Evolutionary conservation across 1,140 invertebrate species (phyloP), one percentile per base, ranked within the genome.

Genomic region (Lasaia peninsularis): DNA sequence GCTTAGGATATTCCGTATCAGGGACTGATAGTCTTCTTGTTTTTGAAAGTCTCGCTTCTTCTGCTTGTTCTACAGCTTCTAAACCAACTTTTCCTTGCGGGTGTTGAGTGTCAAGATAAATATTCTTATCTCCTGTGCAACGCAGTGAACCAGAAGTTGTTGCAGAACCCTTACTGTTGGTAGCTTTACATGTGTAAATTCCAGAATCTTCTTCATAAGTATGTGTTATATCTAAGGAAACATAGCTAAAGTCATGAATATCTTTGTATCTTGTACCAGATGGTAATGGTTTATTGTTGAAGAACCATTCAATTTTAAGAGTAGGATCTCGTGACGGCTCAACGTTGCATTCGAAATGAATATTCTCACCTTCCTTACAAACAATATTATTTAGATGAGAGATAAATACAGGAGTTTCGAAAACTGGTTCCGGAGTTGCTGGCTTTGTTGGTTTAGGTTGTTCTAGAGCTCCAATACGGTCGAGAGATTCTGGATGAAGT

Each of bases 261-360:
- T 94, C 93, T 75, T 96, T 96, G 71, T 94, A 96, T 75, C 95
- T 92, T 2, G 96, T 91, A 24, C 95, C 96, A 40, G 91, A 92
- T 61, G 94, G 94, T 55, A 97, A 80, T 6, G 94, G 93, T 86
- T 96, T 94, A 10, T 94, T 95, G 75, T 97, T 97, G 52, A 95
- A 91, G 89, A 95, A 96, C 96, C 96, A 97, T 88, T 97, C 96
- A 69, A 98, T 95, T 73, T 95, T 95, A 91, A 99, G 94, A 9
- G 96, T 98, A 1, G 97, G 97, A 89, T 99, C 98, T 80, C 96
- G 96, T 9, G 96, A 94, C 33, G 98, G 98, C 80, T 98, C 95
- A 4, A 99, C 96, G 66, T 95, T 94, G 80, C 97, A 98, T 86
- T 98, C 97, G 76, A 99, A 99, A 84, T 97, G 96, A 64, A 94